These are phyloP conservation scores for Hyphantria cunea DNA, from an alignment of 1,140 invertebrate genomes.

Conservation along the genomic window DNA sequence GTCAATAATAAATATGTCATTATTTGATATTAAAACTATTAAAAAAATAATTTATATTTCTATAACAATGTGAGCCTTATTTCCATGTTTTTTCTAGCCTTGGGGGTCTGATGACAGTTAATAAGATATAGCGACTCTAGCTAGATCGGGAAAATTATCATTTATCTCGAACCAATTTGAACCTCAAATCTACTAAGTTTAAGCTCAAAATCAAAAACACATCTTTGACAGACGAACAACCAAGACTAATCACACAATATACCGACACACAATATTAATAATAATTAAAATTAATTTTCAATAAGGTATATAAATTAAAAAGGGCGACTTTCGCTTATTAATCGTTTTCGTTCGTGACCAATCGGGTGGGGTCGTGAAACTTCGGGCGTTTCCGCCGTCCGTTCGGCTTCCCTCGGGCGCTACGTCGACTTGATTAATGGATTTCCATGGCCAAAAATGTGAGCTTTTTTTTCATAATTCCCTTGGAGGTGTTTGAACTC, in stretches of 20 bases:
- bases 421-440: constrained; percentile 57
- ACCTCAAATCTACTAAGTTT: neutral
- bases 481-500: constrained; percentile 48
- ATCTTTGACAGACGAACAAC: constrained; percentile 9
- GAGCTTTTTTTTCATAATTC: constrained; percentile 41
- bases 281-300: constrained; percentile 41
- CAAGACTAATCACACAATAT: constrained; percentile 25
- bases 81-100: constrained; percentile 17
- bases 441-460: constrained; percentile 47
- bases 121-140: constrained; percentile 4
- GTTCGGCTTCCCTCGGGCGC: constrained; percentile 38
- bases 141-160: constrained; percentile 16
- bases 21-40: constrained; percentile 23
- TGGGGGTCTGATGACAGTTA: constrained; percentile 15
- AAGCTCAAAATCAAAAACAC: neutral
- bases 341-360: constrained; percentile 40
- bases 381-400: constrained; percentile 33
- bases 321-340: constrained; percentile 47
- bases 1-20: constrained; percentile 29
- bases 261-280: constrained; percentile 33
- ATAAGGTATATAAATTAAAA: constrained; percentile 46
- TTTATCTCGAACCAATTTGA: constrained; percentile 1
- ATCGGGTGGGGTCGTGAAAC: constrained; percentile 41
- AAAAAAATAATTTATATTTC: constrained; percentile 21
- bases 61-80: constrained; percentile 16